phyloP scores from a whole-genome alignment of 2,113 vertebrate genomes.

The Rana temporaria region DNA sequence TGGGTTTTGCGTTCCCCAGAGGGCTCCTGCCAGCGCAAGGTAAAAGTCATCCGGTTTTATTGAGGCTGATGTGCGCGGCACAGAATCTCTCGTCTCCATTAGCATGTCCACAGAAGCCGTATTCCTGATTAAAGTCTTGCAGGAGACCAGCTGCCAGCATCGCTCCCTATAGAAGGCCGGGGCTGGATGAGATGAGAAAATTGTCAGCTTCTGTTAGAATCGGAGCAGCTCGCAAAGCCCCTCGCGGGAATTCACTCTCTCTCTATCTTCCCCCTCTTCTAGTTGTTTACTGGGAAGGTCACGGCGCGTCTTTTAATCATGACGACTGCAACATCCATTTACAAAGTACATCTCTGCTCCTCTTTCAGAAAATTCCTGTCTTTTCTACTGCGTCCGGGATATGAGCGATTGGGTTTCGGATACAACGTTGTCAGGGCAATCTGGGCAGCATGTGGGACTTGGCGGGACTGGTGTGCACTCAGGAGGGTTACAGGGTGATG shows the following conservation, averaged over 20 bases:
- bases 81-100: conserved; percentile 62
- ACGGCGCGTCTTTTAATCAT: conserved; percentile 70
- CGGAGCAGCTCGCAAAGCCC: conserved; percentile 63
- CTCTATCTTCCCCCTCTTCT: background rate
- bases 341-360: conserved; percentile 22
- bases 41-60: conserved; percentile 39
- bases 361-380: background rate
- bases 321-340: conserved; percentile 66
- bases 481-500: background rate
- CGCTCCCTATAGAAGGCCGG: conserved; percentile 63
- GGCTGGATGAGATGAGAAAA: conserved; percentile 68
- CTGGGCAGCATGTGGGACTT: too few relatives aligned
- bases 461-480: too few relatives aligned
- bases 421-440: too few relatives aligned
- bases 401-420: too few relatives aligned
- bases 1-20: conserved; percentile 13
- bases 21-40: background rate
- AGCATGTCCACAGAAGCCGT: conserved; percentile 62
- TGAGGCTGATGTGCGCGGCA: conserved; percentile 45
- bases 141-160: conserved; percentile 67
- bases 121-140: conserved; percentile 67
- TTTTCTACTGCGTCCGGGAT: too few relatives aligned
- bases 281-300: conserved; percentile 69
- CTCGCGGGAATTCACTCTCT: conserved; percentile 65
- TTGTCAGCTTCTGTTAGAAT: conserved; percentile 71